Evolutionary conservation across 2,113 vertebrate genomes (phyloP), one percentile per base, ranked within the genome.

Genomic region (Engystomops pustulosus): DNA sequence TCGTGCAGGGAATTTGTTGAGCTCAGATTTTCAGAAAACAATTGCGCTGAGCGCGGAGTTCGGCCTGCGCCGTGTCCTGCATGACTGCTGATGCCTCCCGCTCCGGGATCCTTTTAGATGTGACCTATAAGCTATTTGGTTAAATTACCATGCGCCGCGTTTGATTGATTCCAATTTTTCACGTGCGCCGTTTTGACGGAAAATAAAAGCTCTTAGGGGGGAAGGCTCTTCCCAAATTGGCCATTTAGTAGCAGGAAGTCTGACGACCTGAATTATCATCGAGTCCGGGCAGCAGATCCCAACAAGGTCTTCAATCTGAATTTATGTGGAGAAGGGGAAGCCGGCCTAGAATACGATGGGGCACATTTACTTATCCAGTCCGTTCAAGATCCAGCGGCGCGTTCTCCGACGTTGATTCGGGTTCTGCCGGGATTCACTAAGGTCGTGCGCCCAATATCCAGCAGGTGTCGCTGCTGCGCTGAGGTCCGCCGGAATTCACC

Each of bases 241-340:
- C 62, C 20, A 83, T 85, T 86, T 76, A 70, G 72, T 76, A 76
- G 23, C 77, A 81, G 81, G 62, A 62, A 20, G 25, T 60, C 58
- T 51, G 75, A 86, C 70, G 78, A 69, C 25, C 41, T 85, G 72
- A 86, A 83, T 71, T 68, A 83, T 80, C 62, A 17, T 34, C 69
- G 80, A 83, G 49, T 83, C 80, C n/a, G 20, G 74, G 81, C 69
- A 72, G 65, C 84, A 84, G 80, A 84, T 81, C 77, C 75, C 81
- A 79, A 55, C 70, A 55, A 85, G 80, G 68, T 51, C 75, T 82
- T 85, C 62, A 58, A 83, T 87, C 84, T 86, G 75, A 83, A 87
- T 86, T 82, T 80, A 87, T 87, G 58, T 83, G 23, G 49, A 71
- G 86, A 76, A 77, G 81, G 79, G 84, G 69, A 67, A 47, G 38